A percentile compares a stretch with the other conserved stretches of the same genome.
Conservation (phyloP, 2,888 invertebrate species). For the Salticus scenicus region DNA sequence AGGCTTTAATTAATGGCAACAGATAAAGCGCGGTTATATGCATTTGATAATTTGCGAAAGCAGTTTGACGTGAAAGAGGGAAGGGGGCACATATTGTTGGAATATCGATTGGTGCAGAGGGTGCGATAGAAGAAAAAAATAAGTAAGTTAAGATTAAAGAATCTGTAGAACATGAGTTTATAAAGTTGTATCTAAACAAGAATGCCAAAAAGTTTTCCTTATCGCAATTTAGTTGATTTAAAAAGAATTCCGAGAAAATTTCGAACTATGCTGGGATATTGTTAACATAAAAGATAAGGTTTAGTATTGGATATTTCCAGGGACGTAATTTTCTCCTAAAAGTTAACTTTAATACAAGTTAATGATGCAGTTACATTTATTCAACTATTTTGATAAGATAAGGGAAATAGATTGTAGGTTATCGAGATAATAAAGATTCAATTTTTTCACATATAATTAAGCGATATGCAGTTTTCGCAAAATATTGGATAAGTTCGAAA, state of each 20-base stretch:
- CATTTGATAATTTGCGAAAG: conserved; percentile 50
- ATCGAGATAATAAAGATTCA: too few relatives aligned
- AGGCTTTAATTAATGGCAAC: conserved; percentile 69
- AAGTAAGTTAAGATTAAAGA: conserved; percentile 1
- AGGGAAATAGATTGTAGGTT: too few relatives aligned
- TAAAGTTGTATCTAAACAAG: not conserved
- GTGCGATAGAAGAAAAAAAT: not conserved
- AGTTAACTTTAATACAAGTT: too few relatives aligned
- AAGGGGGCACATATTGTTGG: conserved; percentile 17
- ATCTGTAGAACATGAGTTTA: not conserved
- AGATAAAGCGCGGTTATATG: conserved; percentile 61
- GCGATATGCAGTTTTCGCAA: too few relatives aligned
- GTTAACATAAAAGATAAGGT: not conserved
- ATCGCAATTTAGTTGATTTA: not conserved
- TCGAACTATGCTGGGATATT: not conserved
- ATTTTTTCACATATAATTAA: too few relatives aligned
- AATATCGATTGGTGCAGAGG: conserved; percentile 42
- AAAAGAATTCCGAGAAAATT: not conserved
- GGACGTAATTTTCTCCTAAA: too few relatives aligned
- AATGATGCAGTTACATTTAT: too few relatives aligned
- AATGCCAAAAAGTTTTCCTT: not conserved
- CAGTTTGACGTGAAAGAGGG: not conserved
- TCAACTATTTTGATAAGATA: too few relatives aligned
- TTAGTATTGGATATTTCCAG: too few relatives aligned
- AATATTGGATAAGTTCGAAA: too few relatives aligned